Conservation (phyloP, 2,797 vertebrate species). For the Tokudaia muenninki region DNA sequence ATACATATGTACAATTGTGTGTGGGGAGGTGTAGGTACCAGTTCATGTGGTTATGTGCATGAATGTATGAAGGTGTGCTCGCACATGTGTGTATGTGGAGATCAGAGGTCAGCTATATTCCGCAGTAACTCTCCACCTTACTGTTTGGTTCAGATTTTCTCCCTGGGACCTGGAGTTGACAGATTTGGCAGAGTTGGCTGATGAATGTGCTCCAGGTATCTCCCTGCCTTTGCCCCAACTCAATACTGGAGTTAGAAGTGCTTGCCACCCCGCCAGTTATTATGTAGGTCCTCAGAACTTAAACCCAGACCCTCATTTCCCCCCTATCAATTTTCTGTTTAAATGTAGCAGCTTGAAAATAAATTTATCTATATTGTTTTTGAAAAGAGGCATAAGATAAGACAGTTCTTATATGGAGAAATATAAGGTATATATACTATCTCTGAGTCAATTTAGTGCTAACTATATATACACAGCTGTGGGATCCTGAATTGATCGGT, state of each 20-base stretch:
- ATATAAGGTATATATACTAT: not conserved
- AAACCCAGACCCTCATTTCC: not conserved
- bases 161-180: not conserved
- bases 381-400: not conserved
- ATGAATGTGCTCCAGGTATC: too few species aligned
- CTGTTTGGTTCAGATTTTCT: not conserved
- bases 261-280: not conserved
- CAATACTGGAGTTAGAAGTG: not conserved
- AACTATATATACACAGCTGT: not conserved
- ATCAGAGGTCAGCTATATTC: not conserved
- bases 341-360: not conserved
- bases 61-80: not conserved
- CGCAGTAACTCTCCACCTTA: not conserved
- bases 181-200: not conserved
- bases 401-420: not conserved
- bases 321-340: not conserved
- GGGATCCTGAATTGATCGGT: not conserved
- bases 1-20: not conserved
- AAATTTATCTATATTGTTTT: not conserved
- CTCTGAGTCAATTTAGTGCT: not conserved
- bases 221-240: not conserved
- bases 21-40: not conserved
- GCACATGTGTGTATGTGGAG: not conserved
- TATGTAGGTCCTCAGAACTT: not conserved
- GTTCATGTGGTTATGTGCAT: not conserved